Evolutionary conservation across 1,140 invertebrate species (phyloP), one percentile per base, ranked within the genome.

Genomic region (Rhopalosiphum padi): DNA sequence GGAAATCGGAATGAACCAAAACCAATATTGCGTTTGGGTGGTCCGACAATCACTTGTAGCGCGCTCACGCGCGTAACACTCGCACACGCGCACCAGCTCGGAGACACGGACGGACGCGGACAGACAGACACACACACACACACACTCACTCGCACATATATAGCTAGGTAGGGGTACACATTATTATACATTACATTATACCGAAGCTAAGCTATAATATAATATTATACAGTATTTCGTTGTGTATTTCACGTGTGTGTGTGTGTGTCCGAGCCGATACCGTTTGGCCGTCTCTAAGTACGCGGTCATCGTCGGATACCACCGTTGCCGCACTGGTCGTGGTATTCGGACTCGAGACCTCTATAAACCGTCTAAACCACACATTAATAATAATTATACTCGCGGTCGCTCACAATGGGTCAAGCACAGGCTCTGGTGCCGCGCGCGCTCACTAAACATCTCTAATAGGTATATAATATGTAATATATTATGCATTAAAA

Each of bases 11-110:
- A 86, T 41, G 91, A 86, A 93, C 91, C 82, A 93, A 93, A 93
- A 93, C 91, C 91, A 93, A 93, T 93, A 93, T 86, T 86, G 91
- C 82, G 82, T 93, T 85, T 85, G 91, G 91, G 91, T 93, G 91
- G 91, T 93, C 91, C 43, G 82, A 55, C 91, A 15, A 93, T 93
- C 91, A 93, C 91, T 93, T 30, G 91, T 93, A 35, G 41, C 25
- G 77, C 68, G 41, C 30, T 35, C 91, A 83, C 88, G 91, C 68
- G 68, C 91, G 91, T 85, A 53, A 83, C 60, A 91, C 60, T 91
- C 68, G 90, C 55, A 25, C 60, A 48, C 90, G 43, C 60, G 46
- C 68, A 55, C 77, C 82, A 37, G 35, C 35, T 51, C 48, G 87
- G 35, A 23, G n/a, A 51, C 30, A 43, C 55, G 89, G n/a, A 51